Base-by-base conservation (phyloP, 2,888 invertebrate genomes). In the Chrysolina oricalcia region DNA sequence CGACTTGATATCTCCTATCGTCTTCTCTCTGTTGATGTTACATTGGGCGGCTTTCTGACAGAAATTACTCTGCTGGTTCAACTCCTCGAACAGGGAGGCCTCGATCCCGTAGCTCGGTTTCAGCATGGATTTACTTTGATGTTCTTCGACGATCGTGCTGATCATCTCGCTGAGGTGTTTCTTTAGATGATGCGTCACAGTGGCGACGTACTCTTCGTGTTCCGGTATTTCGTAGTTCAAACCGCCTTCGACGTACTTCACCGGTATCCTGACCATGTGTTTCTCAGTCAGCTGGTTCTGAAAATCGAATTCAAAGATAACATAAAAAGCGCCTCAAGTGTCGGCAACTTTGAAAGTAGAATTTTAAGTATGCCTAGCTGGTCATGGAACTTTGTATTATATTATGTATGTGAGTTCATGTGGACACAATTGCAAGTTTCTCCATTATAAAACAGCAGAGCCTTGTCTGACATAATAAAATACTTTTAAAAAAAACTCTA, bases 261-360 rank as follows among this genome's bases (percentile, higher is more conserved):
- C 91, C 72, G 92, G 90, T 80, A 92, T 89, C 74, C 90, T 92
- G 85, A 91, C 92, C 81, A 95, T 92, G 87, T 95, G 94, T 83
- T 94, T 94, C 84, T 94, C 94, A 78, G 92, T 91, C 21, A 95
- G 89, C 87, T 94, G 94, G 82, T 91, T 91, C 93, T 94, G 86
- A 8, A 88, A 87, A 35, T 15, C 8, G 10, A 59, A 59, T 23
- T 67, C 41, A 3, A 56, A 53, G 41, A 17, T n/a, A 35, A 46
- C 41, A 8, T 64, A 0, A 19, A 50, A 13, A 17, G 13, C 35
- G 43, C 8, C 13, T 19, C 3, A 0, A 11, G 8, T 63, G 1
- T 27, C 11, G 15, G 17, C 6, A n/a, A n/a, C n/a, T n/a, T n/a
- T n/a, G n/a, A n/a, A n/a, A n/a, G n/a, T n/a, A n/a, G n/a, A n/a